Base-by-base conservation (phyloP, 2,888 invertebrate species). In the Heteromurus nitidus region DNA sequence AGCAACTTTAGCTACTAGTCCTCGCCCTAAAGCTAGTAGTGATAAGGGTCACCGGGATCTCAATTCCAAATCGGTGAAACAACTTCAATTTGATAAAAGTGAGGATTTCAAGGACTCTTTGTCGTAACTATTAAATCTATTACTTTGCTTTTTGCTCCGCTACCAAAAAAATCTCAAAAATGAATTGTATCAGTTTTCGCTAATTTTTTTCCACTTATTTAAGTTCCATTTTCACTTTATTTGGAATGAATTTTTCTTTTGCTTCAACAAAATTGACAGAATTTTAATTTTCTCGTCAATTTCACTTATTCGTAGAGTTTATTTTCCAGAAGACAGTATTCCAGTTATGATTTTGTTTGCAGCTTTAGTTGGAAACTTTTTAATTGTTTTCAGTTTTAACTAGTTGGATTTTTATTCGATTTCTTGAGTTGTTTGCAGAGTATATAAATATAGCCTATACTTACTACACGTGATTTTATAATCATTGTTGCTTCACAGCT, bases 1-100 rank as follows among this genome's bases (percentile, higher is more conserved):
- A 87, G 87, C 87, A 82, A 87, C 87, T 84, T 86, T 87, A 86
- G 85, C 87, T 85, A 87, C 87, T 85, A 86, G 85, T 86, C 86
- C 87, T 84, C 86, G 86, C 83, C 84, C 87, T 84, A 86, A 86
- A 86, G 84, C 87, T 87, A 87, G 87, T 86, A 87, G 87, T 87
- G 87, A 85, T 85, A 87, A 87, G 86, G 85, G 86, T 86, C 85
- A 87, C 84, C 86, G 85, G 85, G 87, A 87, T 85, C 77, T 85
- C 86, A 86, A 85, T 85, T 82, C 85, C 82, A 87, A 85, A 87
- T 84, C 85, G 87, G 86, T 85, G 83, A 86, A 87, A 85, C 85
- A 83, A 81, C 87, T 86, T 65, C 87, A 85, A 82, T 85, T 85
- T 86, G 83, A 86, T 84, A 85, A 87, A 87, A 87, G 87, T 87